Evolutionary conservation across 2,797 vertebrate species (phyloP).

Genomic region (Brotogeris chrysoptera): DNA sequence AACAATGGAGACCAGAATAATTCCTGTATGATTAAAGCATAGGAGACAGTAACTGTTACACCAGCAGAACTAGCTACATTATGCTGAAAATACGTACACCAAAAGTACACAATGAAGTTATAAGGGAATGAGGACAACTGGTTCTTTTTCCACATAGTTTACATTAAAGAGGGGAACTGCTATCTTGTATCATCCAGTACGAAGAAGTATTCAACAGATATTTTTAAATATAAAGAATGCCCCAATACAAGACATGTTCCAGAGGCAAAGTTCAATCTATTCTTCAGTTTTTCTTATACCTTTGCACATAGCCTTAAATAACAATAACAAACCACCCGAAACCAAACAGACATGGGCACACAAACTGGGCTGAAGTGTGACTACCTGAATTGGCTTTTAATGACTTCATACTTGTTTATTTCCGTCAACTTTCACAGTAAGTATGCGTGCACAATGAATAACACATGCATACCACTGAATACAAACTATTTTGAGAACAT

Average conservation of each 20-base stretch:
- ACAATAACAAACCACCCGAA: not conserved
- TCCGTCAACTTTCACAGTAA: not conserved
- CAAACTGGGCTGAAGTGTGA: not conserved
- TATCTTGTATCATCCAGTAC: not conserved
- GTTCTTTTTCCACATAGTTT: not conserved
- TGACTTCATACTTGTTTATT: not conserved
- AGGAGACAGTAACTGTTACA: not conserved
- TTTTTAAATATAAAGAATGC: not conserved
- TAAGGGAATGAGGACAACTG: not conserved
- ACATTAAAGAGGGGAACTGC: not conserved
- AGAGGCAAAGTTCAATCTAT: not conserved
- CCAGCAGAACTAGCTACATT: not conserved
- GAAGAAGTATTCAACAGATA: not conserved
- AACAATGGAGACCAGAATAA: not conserved
- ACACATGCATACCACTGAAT: not conserved
- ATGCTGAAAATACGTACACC: not conserved
- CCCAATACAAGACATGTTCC: not conserved
- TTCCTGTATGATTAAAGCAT: not conserved
- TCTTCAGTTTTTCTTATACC: not conserved
- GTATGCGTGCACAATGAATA: not conserved
- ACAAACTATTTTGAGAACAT: not conserved
- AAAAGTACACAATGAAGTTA: not conserved
- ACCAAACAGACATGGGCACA: not conserved
- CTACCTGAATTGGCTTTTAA: not conserved
- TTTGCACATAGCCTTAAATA: not conserved